Evolutionary conservation across 2,888 invertebrate species (phyloP), one percentile per base, ranked within the genome.

Genomic region (Tachina fera): DNA sequence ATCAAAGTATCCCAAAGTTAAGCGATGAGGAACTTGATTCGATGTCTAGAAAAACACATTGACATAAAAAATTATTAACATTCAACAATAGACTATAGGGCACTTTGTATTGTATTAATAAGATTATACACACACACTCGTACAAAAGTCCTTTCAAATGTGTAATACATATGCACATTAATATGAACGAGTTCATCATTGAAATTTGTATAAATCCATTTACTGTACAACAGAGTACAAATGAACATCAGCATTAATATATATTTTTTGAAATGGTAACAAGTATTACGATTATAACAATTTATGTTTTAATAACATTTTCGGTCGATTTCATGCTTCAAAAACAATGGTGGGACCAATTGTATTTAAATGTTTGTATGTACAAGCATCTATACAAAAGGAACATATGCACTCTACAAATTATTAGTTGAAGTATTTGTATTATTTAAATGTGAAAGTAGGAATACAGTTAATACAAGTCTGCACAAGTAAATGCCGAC

Each of bases 301-400:
- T 78, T 83, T 83, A 74, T 83, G 67, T 78, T 78, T 72, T 72
- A 78, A 83, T 78, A 83, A 78, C 72, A 77, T 76, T 68, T 31
- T 68, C 65, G 71, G 43, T 71, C 41, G 51, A 16, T 58, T 16
- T 19, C 31, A 76, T 60, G 68, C 68, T 70, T 11, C 41, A 58
- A 43, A 63, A 49, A n/a, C 14, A 14, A 61, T 61, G 47, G 49
- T 47, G 47, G 41, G 11, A 53, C 47, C 19, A 74, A 49, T 60
- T 49, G 49, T 56, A 72, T 19, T 65, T 70, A 43, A 41, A 61
- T 61, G 14, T 60, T 67, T 31, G 31, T 9, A 41, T 31, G 31
- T 11, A 41, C 56, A 76, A 22, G 1, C 16, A 68, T 19, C 16
- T 31, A n/a, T 47, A 39, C 22, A 56, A 9, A 19, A 56, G 22